Base-by-base conservation (phyloP, 2,797 vertebrate species). In the Dendrocincla tyrannina region DNA sequence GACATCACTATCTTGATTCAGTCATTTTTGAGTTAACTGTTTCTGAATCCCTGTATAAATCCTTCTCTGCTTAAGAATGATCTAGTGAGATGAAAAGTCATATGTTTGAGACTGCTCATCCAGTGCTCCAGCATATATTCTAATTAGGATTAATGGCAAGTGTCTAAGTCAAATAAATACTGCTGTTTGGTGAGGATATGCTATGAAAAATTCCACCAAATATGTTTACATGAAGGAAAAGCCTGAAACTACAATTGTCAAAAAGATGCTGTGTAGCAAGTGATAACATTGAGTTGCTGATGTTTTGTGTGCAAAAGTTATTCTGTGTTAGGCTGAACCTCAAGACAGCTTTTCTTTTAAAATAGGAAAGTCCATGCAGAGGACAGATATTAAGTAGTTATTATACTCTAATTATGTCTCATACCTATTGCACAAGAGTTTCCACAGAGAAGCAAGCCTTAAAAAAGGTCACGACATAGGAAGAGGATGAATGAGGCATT, bases 341-440 rank as follows among this genome's bases (percentile, higher is more conserved):
- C 46, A 64, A 68, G 73, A 64, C 28, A 89, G 24, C 35, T 75
- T 52, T 84, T 78, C 58, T 84, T 86, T 66, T 89, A 62, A 67
- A 93, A 69, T 41, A 69, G n/a, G 23, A 17, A 95, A 84, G 73
- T 80, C 73, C 28, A 73, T 20, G 39, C 76, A 82, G 59, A 93
- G n/a, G 69, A 67, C 39, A 90, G 18, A 9, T 73, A 81, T 86
- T 91, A 86, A 84, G 76, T 63, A 52, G 35, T 35, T 63, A 79
- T 59, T 90, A 88, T 78, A 68, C 35, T 79, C 62, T 59, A 93
- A 88, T 94, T 90, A 67, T 76, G 63, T 52, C 41, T 93, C 80
- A 86, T 81, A 72, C 62, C 47, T 86, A 49, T 79, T 78, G 80
- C 93, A 90, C 63, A 90, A 90, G 78, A 14, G 18, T 82, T 95